These are phyloP conservation scores for Volucella bombylans DNA, from an alignment of 2,888 invertebrate species.

Conservation along the genomic window DNA sequence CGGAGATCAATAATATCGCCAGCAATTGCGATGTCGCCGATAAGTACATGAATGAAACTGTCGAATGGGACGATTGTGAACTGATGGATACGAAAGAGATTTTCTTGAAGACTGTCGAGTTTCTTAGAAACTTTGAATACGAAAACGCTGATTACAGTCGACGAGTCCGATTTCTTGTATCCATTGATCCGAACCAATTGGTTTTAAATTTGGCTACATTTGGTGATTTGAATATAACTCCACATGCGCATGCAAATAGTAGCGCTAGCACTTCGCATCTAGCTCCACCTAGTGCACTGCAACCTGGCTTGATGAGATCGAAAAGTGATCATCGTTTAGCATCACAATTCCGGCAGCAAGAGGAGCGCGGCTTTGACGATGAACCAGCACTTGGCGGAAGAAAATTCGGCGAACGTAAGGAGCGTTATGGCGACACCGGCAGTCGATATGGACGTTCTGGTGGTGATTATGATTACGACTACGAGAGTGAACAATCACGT, in stretches of 20 bases:
- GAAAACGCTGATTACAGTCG: constrained; percentile 95
- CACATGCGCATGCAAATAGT: constrained; percentile 83
- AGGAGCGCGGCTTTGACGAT: constrained; percentile 89
- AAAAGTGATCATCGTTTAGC: constrained; percentile 96
- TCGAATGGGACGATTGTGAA: constrained; percentile 96
- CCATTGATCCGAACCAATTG: constrained; percentile 95
- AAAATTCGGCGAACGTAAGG: constrained; percentile 89
- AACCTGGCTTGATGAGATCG: constrained; percentile 93
- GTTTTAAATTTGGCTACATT: constrained; percentile 93
- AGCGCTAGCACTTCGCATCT: constrained; percentile 83
- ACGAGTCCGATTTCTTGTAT: constrained; percentile 92
- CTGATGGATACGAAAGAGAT: constrained; percentile 97
- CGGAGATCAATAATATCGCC: constrained; percentile 96
- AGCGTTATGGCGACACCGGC: constrained; percentile 82
- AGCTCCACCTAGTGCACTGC: constrained; percentile 85
- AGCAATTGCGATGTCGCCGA: constrained; percentile 98
- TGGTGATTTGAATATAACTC: constrained; percentile 93
- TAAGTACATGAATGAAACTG: constrained; percentile 94
- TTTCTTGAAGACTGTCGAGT: constrained; percentile 97
- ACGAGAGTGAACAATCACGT: constrained; percentile 85
- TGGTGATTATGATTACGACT: constrained; percentile 87
- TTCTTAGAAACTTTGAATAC: constrained; percentile 96
- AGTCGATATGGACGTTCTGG: constrained; percentile 82
- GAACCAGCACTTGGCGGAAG: constrained; percentile 89
- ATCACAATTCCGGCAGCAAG: constrained; percentile 93